Conservation (phyloP, 2,797 vertebrate genomes). For the Agapornis canus region DNA sequence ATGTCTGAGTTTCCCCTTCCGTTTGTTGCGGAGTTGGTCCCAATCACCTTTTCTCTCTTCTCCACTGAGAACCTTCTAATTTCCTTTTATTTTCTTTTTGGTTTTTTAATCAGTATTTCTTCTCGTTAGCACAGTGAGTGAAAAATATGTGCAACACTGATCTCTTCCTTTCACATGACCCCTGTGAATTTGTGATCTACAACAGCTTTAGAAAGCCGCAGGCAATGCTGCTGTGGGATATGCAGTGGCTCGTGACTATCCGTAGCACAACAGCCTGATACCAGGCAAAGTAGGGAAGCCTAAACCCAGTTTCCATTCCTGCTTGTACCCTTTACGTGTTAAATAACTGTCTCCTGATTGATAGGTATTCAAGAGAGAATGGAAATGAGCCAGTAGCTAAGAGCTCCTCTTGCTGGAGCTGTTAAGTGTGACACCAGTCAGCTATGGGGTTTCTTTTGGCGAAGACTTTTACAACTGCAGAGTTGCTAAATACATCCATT, state of each 20-base stretch:
- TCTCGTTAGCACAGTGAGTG: not conserved
- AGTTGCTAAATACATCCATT: not conserved
- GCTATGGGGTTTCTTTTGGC: not conserved
- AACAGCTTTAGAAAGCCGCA: not conserved
- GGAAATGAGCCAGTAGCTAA: not conserved
- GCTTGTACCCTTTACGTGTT: not conserved
- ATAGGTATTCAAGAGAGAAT: not conserved
- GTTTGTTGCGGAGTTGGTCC: accelerated
- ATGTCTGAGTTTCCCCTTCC: not conserved
- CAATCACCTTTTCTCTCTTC: not conserved
- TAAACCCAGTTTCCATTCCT: not conserved
- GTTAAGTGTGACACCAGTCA: accelerated
- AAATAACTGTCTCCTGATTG: not conserved
- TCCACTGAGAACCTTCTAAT: not conserved
- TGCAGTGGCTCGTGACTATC: not conserved
- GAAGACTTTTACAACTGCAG: not conserved
- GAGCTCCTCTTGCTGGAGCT: not conserved
- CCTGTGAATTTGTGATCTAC: not conserved
- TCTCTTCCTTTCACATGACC: not conserved
- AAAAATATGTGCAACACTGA: accelerated
- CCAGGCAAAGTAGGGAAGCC: not conserved
- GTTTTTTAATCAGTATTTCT: not conserved
- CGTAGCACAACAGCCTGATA: not conserved
- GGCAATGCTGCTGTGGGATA: not conserved
- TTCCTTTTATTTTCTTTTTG: not conserved